Evolutionary conservation across 2,888 invertebrate genomes (phyloP).

Genomic region (Hirudinaria manillensis): DNA sequence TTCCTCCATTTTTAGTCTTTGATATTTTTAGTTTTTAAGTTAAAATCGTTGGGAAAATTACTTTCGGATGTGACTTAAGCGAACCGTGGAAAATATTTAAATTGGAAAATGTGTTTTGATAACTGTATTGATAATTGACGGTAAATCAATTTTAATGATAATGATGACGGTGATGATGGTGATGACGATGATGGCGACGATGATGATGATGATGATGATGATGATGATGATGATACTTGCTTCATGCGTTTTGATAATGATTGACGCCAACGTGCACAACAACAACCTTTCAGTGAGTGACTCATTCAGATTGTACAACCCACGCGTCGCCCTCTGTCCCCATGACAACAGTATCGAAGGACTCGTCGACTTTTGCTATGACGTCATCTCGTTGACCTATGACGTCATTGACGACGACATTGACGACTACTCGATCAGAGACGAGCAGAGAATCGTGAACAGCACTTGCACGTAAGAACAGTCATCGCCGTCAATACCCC

Average conservation of each 20-base stretch:
- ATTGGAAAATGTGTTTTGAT: too few relatives aligned
- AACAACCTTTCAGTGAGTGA: neutral
- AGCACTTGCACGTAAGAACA: neutral
- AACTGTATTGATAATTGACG: neutral
- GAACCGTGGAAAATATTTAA: too few relatives aligned
- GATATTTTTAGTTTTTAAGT: too few relatives aligned
- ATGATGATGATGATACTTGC: neutral
- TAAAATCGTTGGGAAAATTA: too few relatives aligned
- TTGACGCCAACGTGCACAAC: neutral
- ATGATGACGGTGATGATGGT: conserved; percentile 15
- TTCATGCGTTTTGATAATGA: neutral
- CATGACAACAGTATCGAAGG: conserved; percentile 13
- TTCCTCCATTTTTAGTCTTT: too few relatives aligned
- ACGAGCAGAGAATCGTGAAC: neutral
- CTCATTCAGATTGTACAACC: neutral
- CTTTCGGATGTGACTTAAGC: too few relatives aligned
- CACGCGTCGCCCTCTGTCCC: conserved; percentile 11
- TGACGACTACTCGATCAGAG: neutral
- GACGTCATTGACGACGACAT: neutral
- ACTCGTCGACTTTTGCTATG: conserved; percentile 6
- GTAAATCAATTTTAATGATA: neutral
- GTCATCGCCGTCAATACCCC: too few relatives aligned
- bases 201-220: neutral
- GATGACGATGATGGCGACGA: conserved; percentile 8
- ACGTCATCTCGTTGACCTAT: conserved; percentile 13